Evolutionary conservation across 2,113 vertebrate species (phyloP), one percentile per base, ranked within the genome.

Genomic region (Pelecanoides urinatrix): DNA sequence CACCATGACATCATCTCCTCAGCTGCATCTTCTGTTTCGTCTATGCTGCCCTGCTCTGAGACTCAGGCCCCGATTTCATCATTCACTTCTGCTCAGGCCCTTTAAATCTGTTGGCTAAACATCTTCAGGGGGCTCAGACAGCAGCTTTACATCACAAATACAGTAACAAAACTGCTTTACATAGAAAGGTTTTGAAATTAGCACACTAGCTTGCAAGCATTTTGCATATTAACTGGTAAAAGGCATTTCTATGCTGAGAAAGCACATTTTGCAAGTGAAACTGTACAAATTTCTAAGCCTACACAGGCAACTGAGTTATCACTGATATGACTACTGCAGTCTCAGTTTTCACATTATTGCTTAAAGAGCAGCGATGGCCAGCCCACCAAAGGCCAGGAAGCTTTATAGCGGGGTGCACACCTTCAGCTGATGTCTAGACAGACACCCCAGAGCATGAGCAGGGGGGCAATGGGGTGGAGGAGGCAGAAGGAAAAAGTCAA

Each of bases 11-110:
- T 96, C 93, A 96, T 81, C 83, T 92, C 92, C 63, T 80, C 92
- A 96, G 94, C 87, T 89, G 59, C 70, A 93, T 97, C 92, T 93
- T 96, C 92, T 96, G 88, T 94, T 93, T 94, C 67, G 91, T 79
- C 94, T 94, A 3, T 75, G 65, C 81, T 23, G 38, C 82, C 90
- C 93, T 77, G 86, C 29, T 91, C 67, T 8, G 34, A 91, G 67
- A 86, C 56, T 94, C 36, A 27, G 56, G 34, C 38, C 71, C 59
- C 2, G 2, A 56, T 75, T 91, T 79, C 55, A 86, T 84, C 92
- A 94, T 34, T 90, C 79, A 40, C 42, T 78, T 84, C 67, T 83
- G 42, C 70, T 82, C 49, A 49, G 58, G n/a, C 38, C 52, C 36
- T 75, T 74, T 77, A n/a, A 65, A 81, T 80, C n/a, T 61, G 25